phyloP scores from a whole-genome alignment of 1,140 invertebrate species.

The Calliopsis andreniformis region DNA sequence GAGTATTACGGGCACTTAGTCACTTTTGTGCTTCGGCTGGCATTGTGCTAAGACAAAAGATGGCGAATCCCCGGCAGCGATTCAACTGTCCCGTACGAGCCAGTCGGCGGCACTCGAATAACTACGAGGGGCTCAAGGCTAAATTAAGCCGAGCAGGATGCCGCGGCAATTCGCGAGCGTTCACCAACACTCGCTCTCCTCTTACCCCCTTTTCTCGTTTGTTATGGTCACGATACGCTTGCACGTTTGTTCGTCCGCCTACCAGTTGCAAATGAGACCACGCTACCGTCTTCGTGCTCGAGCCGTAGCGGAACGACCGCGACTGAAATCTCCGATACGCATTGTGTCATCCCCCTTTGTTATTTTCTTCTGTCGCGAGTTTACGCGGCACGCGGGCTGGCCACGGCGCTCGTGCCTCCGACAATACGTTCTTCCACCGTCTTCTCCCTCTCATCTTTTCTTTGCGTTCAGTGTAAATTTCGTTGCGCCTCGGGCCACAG shows the following conservation, averaged over 20 bases:
- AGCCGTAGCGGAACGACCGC: slow-evolving; percentile 11
- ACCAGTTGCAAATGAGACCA: slow-evolving; percentile 34
- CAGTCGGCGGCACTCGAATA: slow-evolving; percentile 61
- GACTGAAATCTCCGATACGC: slow-evolving; percentile 55
- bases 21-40: slow-evolving; percentile 75
- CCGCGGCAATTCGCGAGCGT: slow-evolving; percentile 44
- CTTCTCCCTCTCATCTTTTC: background rate
- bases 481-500: slow-evolving; percentile 37
- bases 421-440: slow-evolving; percentile 8
- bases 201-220: slow-evolving; percentile 3
- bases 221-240: slow-evolving; percentile 34
- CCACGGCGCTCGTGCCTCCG: slow-evolving; percentile 10
- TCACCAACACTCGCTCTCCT: slow-evolving; percentile 43
- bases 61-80: slow-evolving; percentile 74
- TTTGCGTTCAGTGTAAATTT: background rate
- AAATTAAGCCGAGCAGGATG: slow-evolving; percentile 70
- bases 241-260: slow-evolving; percentile 5
- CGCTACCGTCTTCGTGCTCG: background rate
- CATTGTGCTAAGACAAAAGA: slow-evolving; percentile 78
- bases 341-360: slow-evolving; percentile 66
- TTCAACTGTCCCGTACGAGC: slow-evolving; percentile 71
- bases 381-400: slow-evolving; percentile 54
- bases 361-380: slow-evolving; percentile 62
- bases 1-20: slow-evolving; percentile 79
- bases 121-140: slow-evolving; percentile 58